A percentile compares a stretch with the other conserved stretches of the same genome.
phyloP scores from a whole-genome alignment of 2,113 vertebrate species.

The Pseudorasbora parva region DNA sequence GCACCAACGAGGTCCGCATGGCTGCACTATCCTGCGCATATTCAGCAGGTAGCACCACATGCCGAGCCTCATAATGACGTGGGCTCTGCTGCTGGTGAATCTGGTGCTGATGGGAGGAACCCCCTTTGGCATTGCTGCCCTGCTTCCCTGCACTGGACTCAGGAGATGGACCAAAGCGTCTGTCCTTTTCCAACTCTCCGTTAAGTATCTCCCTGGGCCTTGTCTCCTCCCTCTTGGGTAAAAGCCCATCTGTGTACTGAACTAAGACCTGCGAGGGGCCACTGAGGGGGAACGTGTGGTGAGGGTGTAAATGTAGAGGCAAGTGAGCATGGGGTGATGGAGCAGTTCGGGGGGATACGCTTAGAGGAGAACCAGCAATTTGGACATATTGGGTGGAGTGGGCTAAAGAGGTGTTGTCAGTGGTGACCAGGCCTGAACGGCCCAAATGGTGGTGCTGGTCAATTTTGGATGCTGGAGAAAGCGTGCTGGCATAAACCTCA shows the following conservation, averaged over 20 bases:
- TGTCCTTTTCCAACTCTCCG: slow-evolving; percentile 87
- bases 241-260: slow-evolving; percentile 84
- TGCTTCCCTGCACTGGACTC: slow-evolving; percentile 67
- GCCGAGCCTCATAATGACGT: slow-evolving; percentile 87
- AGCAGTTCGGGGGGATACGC: slow-evolving; percentile 76
- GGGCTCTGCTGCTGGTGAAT: slow-evolving; percentile 69
- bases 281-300: slow-evolving; percentile 84
- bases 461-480: slow-evolving; percentile 81
- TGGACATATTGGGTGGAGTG: slow-evolving; percentile 83
- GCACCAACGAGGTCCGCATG: slow-evolving; percentile 88
- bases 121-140: slow-evolving; percentile 73
- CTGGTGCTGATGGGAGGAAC: slow-evolving; percentile 71
- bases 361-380: slow-evolving; percentile 82
- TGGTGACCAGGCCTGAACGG: slow-evolving; percentile 81
- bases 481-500: slow-evolving; percentile 82
- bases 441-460: slow-evolving; percentile 79
- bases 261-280: slow-evolving; percentile 87
- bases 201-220: slow-evolving; percentile 89
- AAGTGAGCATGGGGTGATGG: slow-evolving; percentile 81
- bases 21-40: slow-evolving; percentile 84
- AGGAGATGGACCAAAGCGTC: slow-evolving; percentile 73
- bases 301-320: slow-evolving; percentile 85
- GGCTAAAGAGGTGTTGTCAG: slow-evolving; percentile 78
- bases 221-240: slow-evolving; percentile 81
- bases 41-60: slow-evolving; percentile 84